Evolutionary conservation across 1,140 invertebrate genomes (phyloP).

Genomic region (Drosophila teissieri): DNA sequence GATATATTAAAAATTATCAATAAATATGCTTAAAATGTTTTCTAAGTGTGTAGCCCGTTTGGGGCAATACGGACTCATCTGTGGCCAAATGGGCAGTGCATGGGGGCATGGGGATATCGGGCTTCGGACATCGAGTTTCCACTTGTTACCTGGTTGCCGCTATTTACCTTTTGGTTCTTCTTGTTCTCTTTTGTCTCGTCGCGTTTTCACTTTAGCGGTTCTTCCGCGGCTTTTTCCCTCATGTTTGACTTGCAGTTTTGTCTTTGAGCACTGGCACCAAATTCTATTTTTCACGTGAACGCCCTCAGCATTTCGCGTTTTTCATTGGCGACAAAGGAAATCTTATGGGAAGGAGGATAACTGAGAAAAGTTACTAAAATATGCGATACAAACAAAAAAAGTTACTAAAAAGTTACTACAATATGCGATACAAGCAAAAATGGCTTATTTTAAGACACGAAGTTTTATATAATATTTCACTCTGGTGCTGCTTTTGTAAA

Average conservation of each 20-base stretch:
- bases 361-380: background rate
- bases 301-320: conserved; percentile 28
- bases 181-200: conserved; percentile 57
- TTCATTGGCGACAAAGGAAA: background rate
- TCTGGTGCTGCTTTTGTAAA: too few relatives aligned
- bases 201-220: conserved; percentile 59
- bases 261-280: conserved; percentile 52
- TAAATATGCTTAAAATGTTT: background rate
- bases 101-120: conserved; percentile 22
- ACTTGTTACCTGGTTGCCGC: conserved; percentile 77
- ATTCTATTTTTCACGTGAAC: conserved; percentile 48
- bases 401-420: background rate
- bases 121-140: conserved; percentile 57
- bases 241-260: conserved; percentile 11
- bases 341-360: background rate
- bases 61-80: conserved; percentile 11
- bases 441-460: too few relatives aligned
- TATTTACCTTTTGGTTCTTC: conserved; percentile 78
- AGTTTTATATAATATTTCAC: too few relatives aligned
- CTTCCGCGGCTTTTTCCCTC: conserved; percentile 16
- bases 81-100: conserved; percentile 43
- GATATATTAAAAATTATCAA: too few relatives aligned
- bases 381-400: too few relatives aligned
- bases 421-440: too few relatives aligned
- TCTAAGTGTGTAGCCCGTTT: conserved; percentile 43